Evolutionary conservation across 1,140 invertebrate genomes (phyloP), one percentile per base, ranked within the genome.

Genomic region (Ruditapes philippinarum): DNA sequence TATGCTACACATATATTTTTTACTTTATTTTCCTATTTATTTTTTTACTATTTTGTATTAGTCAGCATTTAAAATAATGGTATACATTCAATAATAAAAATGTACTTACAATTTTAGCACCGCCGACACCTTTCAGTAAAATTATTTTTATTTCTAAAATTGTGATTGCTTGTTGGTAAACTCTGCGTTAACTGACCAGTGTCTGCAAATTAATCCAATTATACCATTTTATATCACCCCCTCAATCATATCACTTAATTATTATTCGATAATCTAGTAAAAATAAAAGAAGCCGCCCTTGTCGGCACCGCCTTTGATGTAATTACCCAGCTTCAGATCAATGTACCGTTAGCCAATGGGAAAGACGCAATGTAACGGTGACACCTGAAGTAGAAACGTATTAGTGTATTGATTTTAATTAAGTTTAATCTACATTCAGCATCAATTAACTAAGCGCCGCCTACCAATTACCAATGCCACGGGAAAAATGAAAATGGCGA

Each of bases 381-480:
- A 78, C 74, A 65, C 79, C 79, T 81, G 54, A 31, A 31, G 79
- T 28, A 25, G 25, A 1, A 40, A 42, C 79, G 54, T 57, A 81
- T 81, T 33, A 78, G 54, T 62, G 79, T 81, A 81, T 81, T 81
- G 79, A 81, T 81, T 65, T 62, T 40, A 57, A 81, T 78, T 78
- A 78, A 1, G 60, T 65, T 2, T 40, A 65, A 78, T 76, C 40
- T 42, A 49, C 14, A 49, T 25, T 49, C 12, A n/a, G 28, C 33
- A 70, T 28, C 65, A 25, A 11, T 40, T 36, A 28, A 28, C 38
- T 9, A 1, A 49, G 40, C 40, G 9, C 73, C 73, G 73, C 73
- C 73, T 49, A 1, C 40, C 4, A 42, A 22, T 42, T 73, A 40
- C 22, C 51, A n/a, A 54, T 54, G 19, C 19, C 28, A 62, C 57